phyloP scores from a whole-genome alignment of 35 echinoderm and acorn worm genomes.

The Patiria miniata region DNA sequence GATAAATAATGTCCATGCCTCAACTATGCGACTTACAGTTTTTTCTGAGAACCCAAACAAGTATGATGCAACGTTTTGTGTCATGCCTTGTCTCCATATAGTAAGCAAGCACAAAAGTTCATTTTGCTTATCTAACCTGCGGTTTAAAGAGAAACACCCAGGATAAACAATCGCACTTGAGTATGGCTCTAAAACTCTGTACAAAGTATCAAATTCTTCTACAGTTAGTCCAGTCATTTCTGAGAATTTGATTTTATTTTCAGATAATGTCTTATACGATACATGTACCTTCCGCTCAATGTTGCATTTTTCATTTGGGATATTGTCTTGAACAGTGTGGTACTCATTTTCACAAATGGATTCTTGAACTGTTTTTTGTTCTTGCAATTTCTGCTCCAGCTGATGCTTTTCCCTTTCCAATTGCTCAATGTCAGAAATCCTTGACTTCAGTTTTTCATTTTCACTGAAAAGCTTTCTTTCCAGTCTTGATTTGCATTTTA shows the following conservation, averaged over 20 bases:
- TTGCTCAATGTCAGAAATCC: background rate
- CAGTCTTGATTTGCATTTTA: conserved; percentile 18
- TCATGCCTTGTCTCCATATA: background rate
- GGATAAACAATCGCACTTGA: background rate
- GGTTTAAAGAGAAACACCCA: background rate
- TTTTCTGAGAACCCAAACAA: background rate
- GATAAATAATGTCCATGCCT: too few species aligned
- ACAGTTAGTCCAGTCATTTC: background rate
- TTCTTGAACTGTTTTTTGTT: background rate
- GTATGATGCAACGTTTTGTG: conserved; percentile 7
- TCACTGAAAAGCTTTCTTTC: background rate
- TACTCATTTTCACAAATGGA: background rate
- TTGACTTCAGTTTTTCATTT: background rate
- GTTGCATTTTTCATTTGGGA: background rate
- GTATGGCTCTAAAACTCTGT: background rate
- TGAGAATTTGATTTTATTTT: background rate
- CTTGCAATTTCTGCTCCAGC: background rate
- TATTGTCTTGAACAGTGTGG: background rate
- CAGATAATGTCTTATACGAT: background rate
- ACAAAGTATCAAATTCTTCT: background rate
- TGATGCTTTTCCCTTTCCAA: background rate
- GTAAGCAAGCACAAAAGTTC: conserved; percentile 1
- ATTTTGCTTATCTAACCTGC: background rate
- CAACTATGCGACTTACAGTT: too few species aligned
- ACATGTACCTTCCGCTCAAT: background rate